Percentiles rank a stretch among this genome's conserved stretches.
Evolutionary conservation across 2,888 invertebrate species (phyloP).

Genomic region (Aphidoletes aphidimyza): DNA sequence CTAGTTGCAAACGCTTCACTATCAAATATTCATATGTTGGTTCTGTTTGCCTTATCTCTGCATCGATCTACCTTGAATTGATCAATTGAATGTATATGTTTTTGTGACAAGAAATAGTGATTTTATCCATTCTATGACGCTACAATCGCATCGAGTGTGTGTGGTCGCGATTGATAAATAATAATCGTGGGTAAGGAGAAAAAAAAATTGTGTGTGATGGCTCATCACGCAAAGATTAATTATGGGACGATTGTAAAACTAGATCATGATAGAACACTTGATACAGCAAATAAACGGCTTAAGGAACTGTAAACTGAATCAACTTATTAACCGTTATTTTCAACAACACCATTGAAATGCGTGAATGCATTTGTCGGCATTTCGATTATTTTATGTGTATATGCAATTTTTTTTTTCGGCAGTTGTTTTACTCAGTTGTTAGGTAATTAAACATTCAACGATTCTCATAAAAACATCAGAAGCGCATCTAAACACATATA

Average conservation of each 20-base stretch:
- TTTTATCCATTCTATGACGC: too few relatives aligned
- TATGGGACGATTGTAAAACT: neutral
- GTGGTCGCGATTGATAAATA: conserved; percentile 32
- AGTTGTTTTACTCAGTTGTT: too few relatives aligned
- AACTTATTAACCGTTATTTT: neutral
- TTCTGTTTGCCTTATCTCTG: neutral
- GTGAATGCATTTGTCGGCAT: neutral
- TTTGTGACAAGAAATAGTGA: too few relatives aligned
- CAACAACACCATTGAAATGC: too few relatives aligned
- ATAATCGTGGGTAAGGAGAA: neutral
- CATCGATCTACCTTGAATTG: neutral
- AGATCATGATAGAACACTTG: conserved; percentile 47
- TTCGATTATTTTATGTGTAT: neutral
- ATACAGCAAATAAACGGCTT: neutral
- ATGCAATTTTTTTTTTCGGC: neutral
- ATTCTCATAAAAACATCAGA: neutral
- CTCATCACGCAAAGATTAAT: conserved; percentile 28
- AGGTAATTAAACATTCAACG: neutral
- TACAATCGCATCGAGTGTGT: neutral
- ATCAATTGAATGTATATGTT: conserved; percentile 25
- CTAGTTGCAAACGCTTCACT: too few relatives aligned
- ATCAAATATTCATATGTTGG: neutral
- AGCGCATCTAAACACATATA: neutral
- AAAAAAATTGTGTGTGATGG: neutral
- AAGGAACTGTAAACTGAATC: conserved; percentile 16